Evolutionary conservation across 2,888 invertebrate species (phyloP).

Genomic region (Hirtodrosophila alboralis): DNA sequence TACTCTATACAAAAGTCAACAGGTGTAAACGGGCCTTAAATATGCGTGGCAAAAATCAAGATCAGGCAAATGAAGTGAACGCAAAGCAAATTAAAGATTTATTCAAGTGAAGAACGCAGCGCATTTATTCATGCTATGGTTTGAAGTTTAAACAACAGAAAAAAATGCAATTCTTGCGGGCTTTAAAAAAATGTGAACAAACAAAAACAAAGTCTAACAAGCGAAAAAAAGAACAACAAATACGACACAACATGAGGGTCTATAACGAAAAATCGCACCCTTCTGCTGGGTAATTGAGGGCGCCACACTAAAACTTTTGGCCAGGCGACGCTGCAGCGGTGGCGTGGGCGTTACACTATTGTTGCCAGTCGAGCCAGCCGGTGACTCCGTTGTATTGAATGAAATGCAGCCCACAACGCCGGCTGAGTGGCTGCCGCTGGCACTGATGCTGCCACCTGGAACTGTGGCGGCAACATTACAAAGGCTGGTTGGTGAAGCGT

Average conservation of each 20-base stretch:
- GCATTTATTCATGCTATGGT: constrained; percentile 22
- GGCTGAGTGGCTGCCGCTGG: constrained; percentile 84
- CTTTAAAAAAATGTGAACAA: constrained; percentile 1
- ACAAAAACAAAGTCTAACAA: constrained; percentile 10
- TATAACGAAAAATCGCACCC: constrained; percentile 78
- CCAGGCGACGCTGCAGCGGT: constrained; percentile 93
- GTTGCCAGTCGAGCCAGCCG: constrained; percentile 32
- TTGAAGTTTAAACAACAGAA: too few species aligned
- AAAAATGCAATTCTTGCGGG: constrained; percentile 19
- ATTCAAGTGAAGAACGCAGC: constrained; percentile 10
- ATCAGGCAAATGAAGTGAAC: constrained; percentile 21
- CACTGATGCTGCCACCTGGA: constrained; percentile 56
- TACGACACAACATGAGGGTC: constrained; percentile 33
- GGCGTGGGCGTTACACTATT: constrained; percentile 87
- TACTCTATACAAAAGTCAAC: too few species aligned
- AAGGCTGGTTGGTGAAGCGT: constrained; percentile 39
- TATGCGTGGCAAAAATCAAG: constrained; percentile 11
- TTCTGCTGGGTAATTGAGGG: constrained; percentile 86
- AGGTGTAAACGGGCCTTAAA: too few species aligned
- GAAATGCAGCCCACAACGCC: constrained; percentile 80
- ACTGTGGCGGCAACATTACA: constrained; percentile 12
- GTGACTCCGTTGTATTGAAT: constrained; percentile 60
- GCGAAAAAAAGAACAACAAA: constrained; percentile 24
- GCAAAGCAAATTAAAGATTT: constrained; percentile 7
- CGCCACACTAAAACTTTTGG: constrained; percentile 96